Evolutionary conservation across 1,140 invertebrate species (phyloP).

Genomic region (Atta texana): DNA sequence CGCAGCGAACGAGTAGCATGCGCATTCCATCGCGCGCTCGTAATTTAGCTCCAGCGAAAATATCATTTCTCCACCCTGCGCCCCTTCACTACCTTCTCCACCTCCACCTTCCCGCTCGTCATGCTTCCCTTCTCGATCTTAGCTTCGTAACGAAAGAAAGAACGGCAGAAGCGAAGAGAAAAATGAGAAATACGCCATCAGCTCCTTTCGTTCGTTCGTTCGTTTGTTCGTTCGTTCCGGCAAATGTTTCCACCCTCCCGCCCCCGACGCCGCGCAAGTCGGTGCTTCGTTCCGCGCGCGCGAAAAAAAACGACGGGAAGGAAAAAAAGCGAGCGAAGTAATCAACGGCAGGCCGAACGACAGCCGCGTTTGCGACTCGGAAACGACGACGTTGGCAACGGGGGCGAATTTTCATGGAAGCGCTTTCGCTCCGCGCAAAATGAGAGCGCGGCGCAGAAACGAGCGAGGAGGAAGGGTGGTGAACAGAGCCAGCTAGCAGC

Average conservation of each 20-base stretch:
- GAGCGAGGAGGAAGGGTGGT: background rate
- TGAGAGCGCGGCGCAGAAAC: slow-evolving; percentile 63
- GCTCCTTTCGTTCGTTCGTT: slow-evolving; percentile 33
- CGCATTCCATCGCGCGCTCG: slow-evolving; percentile 60
- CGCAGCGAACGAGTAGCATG: slow-evolving; percentile 59
- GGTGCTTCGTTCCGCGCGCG: background rate
- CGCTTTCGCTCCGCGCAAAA: slow-evolving; percentile 66
- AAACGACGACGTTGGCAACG: slow-evolving; percentile 69
- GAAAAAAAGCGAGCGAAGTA: slow-evolving; percentile 66
- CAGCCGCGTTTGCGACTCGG: slow-evolving; percentile 66
- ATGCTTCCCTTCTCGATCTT: slow-evolving; percentile 6
- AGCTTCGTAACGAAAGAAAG: slow-evolving; percentile 46
- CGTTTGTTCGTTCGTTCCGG: slow-evolving; percentile 9
- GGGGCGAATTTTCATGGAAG: slow-evolving; percentile 75
- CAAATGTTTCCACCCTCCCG: slow-evolving; percentile 8
- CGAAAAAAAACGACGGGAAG: slow-evolving; percentile 9
- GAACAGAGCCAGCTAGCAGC: background rate
- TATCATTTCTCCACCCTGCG: slow-evolving; percentile 50
- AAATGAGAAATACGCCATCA: slow-evolving; percentile 59
- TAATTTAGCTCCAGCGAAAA: slow-evolving; percentile 57
- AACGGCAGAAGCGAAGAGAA: slow-evolving; percentile 27
- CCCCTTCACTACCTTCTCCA: slow-evolving; percentile 3
- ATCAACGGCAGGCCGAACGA: slow-evolving; percentile 70
- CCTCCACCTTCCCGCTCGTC: background rate
- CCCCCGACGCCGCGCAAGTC: background rate